Conservation (phyloP, 2,888 invertebrate genomes). For the Platynereis dumerilii region DNA sequence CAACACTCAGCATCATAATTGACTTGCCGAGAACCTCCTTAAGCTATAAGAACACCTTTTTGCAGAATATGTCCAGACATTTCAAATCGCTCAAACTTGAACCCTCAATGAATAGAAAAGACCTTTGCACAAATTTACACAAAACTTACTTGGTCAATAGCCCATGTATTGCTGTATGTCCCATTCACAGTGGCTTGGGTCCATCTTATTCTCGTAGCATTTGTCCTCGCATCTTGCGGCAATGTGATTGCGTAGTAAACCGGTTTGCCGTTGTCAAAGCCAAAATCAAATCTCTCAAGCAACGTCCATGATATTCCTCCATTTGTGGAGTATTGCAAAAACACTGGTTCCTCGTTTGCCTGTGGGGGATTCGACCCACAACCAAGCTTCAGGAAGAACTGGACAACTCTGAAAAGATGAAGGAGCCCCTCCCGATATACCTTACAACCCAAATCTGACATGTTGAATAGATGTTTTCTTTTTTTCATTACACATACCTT, state of each 20-base stretch:
- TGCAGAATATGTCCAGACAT: too few species aligned
- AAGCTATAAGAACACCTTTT: too few species aligned
- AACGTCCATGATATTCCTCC: conserved; percentile 63
- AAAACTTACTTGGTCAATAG: conserved; percentile 62
- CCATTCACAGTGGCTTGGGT: conserved; percentile 60
- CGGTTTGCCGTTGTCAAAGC: conserved; percentile 44
- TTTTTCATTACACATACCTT: conserved; percentile 42
- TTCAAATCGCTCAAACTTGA: too few species aligned
- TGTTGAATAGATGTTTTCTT: too few species aligned
- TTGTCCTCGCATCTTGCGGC: conserved; percentile 52
- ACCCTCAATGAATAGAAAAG: too few species aligned
- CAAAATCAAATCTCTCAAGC: conserved; percentile 60
- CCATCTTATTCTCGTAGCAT: conserved; percentile 58
- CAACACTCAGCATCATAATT: too few species aligned
- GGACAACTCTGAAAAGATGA: conserved; percentile 56
- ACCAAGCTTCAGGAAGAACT: conserved; percentile 61
- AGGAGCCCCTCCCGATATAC: neutral
- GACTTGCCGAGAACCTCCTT: too few species aligned
- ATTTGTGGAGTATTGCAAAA: conserved; percentile 62
- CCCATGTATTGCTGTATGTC: conserved; percentile 58
- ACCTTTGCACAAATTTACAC: too few species aligned
- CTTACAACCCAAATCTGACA: neutral
- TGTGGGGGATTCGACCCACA: conserved; percentile 45
- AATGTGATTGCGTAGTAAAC: conserved; percentile 56
- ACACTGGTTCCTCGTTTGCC: conserved; percentile 53